Evolutionary conservation across 1,140 invertebrate species (phyloP), one percentile per base, ranked within the genome.

Genomic region (Drosophila micromelanica): DNA sequence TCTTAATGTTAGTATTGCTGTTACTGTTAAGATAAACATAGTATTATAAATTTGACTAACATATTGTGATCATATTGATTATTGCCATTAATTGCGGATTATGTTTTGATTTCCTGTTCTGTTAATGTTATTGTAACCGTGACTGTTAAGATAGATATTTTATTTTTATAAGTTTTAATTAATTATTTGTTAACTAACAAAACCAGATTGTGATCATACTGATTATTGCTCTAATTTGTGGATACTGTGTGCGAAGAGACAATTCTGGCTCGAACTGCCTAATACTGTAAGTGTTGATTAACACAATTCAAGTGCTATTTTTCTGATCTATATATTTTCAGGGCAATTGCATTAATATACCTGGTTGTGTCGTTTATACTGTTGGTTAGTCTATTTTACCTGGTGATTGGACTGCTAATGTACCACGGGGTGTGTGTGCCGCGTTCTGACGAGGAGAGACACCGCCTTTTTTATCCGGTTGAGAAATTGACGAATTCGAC

Each of bases 381-480:
- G 1, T 11, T 55, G 2, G 52, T 12, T 55, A 17, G 13, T 2
- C 2, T 55, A 12, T 55, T 55, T 23, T 55, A 55, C 12, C 27
- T 38, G 13, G 11, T 55, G 5, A 12, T 55, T 9, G 52, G 52
- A 38, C 11, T 55, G 11, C 12, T 55, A 4, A 38, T 55, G 35
- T 40, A 55, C 7, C 32, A 55, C n/a, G 35, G 15, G 0, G 35
- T n/a, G 2, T 55, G 52, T 23, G 11, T 23, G 2, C 32, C 52
- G 1, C 11, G 11, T 6, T n/a, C 45, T 11, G 4, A 20, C 20
- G 4, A 6, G 4, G 45, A 48, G 20, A 48, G 11, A 27, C 12
- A 3, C 1, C 1, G 5, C 1, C 5, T 48, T 6, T 48, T 48
- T 9, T 0, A 6, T 27, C 5, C 5, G n/a, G n/a, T 40, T 13